phyloP scores from a whole-genome alignment of 2,888 invertebrate species.

The Eretmocerus hayati region DNA sequence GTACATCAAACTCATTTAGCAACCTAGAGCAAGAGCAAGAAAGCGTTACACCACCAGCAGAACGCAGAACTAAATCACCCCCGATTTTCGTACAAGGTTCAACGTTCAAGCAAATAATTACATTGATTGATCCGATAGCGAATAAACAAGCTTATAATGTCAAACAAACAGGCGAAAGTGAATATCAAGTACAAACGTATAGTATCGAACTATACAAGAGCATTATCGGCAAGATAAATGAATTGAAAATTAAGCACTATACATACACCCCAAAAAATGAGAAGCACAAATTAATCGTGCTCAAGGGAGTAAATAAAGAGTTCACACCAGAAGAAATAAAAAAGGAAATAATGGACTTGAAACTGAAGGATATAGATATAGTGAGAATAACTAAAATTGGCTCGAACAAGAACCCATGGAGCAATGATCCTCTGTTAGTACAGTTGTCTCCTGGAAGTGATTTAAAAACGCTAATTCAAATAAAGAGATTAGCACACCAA shows the following conservation, averaged over 20 bases:
- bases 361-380: constrained; percentile 9
- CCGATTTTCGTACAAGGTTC: no score
- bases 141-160: no score
- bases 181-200: no score
- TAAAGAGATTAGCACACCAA: constrained; percentile 7
- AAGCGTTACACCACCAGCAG: no score
- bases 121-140: no score
- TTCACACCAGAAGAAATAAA: constrained; percentile 11
- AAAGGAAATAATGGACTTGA: neutral
- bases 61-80: no score
- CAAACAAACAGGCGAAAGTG: no score
- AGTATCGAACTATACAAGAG: no score
- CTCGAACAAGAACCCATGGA: neutral
- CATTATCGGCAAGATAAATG: no score
- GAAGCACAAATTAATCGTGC: constrained; percentile 8
- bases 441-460: constrained; percentile 8
- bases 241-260: neutral
- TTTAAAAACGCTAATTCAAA: neutral
- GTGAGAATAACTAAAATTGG: constrained; percentile 12
- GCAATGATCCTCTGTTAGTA: constrained; percentile 3
- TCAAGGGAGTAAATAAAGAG: constrained; percentile 12
- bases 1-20: no score
- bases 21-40: no score
- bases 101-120: no score
- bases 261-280: constrained; percentile 7